Evolutionary conservation across 2,113 vertebrate genomes (phyloP).

Genomic region (Neotoma lepida): DNA sequence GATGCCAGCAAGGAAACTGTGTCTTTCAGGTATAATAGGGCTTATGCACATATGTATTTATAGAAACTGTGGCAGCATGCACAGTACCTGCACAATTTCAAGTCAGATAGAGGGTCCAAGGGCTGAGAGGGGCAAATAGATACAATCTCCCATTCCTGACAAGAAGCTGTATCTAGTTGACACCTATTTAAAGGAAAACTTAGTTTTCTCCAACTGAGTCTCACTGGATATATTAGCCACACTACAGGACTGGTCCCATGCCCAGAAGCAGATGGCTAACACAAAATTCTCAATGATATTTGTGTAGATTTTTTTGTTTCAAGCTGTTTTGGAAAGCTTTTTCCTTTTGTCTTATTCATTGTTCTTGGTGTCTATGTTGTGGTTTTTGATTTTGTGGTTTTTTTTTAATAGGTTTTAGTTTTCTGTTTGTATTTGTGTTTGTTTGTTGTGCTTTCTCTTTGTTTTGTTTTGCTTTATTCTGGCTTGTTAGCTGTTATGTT

Average conservation of each 20-base stretch:
- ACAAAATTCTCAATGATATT: neutral
- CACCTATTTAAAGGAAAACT: neutral
- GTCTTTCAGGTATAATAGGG: neutral
- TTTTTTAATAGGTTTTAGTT: neutral
- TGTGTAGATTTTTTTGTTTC: neutral
- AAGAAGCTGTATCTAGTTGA: neutral
- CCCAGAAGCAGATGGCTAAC: neutral
- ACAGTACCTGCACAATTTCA: neutral
- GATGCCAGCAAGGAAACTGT: neutral
- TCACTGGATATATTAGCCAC: neutral
- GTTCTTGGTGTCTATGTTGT: neutral
- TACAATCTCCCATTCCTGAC: neutral
- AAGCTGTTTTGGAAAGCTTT: neutral
- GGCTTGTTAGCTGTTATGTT: neutral
- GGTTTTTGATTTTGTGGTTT: neutral
- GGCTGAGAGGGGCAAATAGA: neutral
- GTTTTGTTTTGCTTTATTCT: neutral
- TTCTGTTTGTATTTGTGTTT: neutral
- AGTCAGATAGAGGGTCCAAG: neutral
- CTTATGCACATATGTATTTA: neutral
- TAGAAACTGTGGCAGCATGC: neutral
- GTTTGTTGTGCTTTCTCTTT: neutral
- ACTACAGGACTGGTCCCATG: no score
- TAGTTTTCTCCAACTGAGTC: neutral
- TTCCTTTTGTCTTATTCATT: neutral